Evolutionary conservation across 30 jellyfish, hydroid and myxozoan genomes (phyloP).

Genomic region (Mastigias papua): DNA sequence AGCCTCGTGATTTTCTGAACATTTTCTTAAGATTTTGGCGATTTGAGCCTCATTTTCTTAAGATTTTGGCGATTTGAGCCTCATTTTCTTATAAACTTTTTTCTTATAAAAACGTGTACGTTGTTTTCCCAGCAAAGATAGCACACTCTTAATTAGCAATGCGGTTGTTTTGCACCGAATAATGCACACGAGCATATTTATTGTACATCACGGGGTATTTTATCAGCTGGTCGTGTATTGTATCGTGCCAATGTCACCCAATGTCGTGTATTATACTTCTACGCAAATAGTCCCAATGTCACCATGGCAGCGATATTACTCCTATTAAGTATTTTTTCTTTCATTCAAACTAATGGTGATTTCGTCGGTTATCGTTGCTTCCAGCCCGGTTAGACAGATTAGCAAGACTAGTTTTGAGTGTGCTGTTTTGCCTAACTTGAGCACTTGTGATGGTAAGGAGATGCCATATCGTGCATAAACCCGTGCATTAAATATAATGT

Average conservation of each 20-base stretch:
- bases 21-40: not conserved
- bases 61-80: not conserved
- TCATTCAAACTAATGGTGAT: not conserved
- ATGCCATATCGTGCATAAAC: not conserved
- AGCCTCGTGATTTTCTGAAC: not conserved
- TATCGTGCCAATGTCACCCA: too few relatives aligned
- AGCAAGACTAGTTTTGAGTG: not conserved
- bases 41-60: not conserved
- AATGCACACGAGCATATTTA: not conserved
- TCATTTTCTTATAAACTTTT: not conserved
- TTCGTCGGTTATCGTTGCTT: not conserved
- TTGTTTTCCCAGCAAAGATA: too few relatives aligned
- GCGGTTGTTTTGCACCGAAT: not conserved
- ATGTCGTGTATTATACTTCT: not conserved
- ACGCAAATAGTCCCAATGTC: not conserved
- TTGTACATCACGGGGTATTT: not conserved
- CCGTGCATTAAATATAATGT: not conserved
- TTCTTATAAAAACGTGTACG: not conserved
- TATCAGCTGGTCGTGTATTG: conserved; percentile 12
- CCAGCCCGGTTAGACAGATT: not conserved
- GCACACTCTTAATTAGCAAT: not conserved
- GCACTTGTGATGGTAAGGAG: too few relatives aligned
- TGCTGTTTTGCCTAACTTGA: too few relatives aligned
- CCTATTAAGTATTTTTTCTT: not conserved
- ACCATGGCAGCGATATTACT: conserved; percentile 28